Evolutionary conservation across 2,888 invertebrate genomes (phyloP).

Genomic region (Phortica magna): DNA sequence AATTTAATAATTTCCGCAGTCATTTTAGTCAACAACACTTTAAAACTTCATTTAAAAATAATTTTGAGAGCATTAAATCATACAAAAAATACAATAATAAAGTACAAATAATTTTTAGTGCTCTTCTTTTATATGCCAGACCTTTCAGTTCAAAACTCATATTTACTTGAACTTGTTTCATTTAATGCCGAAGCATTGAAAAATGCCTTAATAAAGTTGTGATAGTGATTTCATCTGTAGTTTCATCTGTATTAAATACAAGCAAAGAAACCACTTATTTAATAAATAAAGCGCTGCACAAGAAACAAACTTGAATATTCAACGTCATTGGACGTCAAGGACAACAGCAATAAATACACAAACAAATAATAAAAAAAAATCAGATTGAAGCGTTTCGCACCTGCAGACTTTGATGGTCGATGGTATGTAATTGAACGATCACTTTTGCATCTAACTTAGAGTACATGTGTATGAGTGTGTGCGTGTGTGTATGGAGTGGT

Average conservation of each 20-base stretch:
- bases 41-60: too few relatives aligned
- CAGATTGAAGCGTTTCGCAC: neutral
- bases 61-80: too few relatives aligned
- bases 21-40: too few relatives aligned
- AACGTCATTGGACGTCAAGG: slow-evolving; percentile 57
- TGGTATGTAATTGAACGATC: slow-evolving; percentile 12
- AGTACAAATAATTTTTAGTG: too few relatives aligned
- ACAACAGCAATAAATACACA: slow-evolving; percentile 43
- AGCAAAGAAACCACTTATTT: neutral
- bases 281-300: neutral
- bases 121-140: too few relatives aligned
- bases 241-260: neutral
- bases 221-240: neutral
- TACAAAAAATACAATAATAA: too few relatives aligned
- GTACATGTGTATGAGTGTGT: neutral
- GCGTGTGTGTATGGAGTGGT: slow-evolving; percentile 33
- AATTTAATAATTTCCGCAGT: too few relatives aligned
- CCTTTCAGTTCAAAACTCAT: too few relatives aligned
- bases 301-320: neutral
- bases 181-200: neutral
- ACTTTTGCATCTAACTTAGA: neutral
- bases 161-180: neutral
- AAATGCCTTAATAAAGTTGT: neutral
- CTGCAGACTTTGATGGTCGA: neutral
- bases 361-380: neutral